Percentiles rank a stretch among this genome's conserved stretches.
Conservation (phyloP, 2,113 vertebrate genomes). For the Suncus etruscus region DNA sequence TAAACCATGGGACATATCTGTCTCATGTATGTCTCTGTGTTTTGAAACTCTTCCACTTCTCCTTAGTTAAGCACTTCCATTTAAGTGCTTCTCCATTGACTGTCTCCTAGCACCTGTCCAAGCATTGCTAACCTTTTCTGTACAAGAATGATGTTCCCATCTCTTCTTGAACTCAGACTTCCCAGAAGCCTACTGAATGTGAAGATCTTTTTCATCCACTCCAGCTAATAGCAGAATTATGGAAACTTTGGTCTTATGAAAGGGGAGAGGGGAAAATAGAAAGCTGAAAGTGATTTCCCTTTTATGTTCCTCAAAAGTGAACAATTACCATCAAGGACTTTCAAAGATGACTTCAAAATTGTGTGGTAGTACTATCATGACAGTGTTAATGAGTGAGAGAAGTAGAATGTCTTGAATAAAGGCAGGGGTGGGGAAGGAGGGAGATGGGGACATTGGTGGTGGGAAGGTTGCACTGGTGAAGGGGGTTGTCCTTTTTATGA, state of each 20-base stretch:
- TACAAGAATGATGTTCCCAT: slow-evolving; percentile 7
- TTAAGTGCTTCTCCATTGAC: slow-evolving; percentile 15
- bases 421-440: no score
- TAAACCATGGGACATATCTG: background rate
- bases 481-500: no score
- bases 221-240: background rate
- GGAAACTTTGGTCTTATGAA: background rate
- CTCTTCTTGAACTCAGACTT: slow-evolving; percentile 34
- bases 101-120: background rate
- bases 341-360: slow-evolving; percentile 15
- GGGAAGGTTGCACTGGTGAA: no score
- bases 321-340: background rate
- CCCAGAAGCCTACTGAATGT: background rate
- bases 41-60: background rate
- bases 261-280: background rate
- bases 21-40: background rate
- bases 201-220: background rate
- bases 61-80: background rate
- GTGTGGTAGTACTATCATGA: background rate
- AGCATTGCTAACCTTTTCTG: background rate
- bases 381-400: background rate
- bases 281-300: background rate
- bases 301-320: slow-evolving; percentile 31
- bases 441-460: no score
- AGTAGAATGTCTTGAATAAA: no score